A percentile compares a stretch with the other conserved stretches of the same genome.
These are phyloP conservation scores for Gastrophryne carolinensis DNA, from an alignment of 2,797 vertebrate genomes.

Conservation along the genomic window DNA sequence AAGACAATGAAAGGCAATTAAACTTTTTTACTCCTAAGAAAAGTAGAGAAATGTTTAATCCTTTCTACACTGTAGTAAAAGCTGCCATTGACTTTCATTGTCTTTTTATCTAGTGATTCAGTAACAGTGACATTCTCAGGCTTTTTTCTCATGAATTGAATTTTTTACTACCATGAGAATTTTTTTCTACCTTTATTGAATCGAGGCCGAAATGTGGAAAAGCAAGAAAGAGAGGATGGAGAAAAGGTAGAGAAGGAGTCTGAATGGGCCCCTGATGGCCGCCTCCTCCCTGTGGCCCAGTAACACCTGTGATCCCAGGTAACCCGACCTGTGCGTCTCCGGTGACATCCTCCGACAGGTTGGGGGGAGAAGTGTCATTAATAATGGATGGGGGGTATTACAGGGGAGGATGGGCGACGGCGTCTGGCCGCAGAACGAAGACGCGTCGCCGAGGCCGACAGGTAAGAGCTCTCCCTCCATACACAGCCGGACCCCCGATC, in stretches of 20 bases:
- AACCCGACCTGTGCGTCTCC: constrained; percentile 5
- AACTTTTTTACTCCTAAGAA: no score
- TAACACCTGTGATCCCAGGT: neutral
- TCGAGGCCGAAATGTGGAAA: no score
- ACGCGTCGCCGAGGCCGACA: neutral
- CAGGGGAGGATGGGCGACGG: neutral
- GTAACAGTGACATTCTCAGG: no score
- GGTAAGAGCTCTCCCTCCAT: neutral
- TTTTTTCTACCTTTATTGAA: no score
- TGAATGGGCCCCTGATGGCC: neutral
- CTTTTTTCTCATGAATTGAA: no score
- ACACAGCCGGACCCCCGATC: no score
- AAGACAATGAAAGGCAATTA: no score
- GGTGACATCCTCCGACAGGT: neutral
- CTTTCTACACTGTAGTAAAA: no score
- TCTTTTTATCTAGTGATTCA: no score
- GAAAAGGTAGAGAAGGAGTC: neutral
- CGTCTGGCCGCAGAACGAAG: neutral
- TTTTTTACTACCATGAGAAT: no score
- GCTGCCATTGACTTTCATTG: no score
- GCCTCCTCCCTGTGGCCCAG: neutral
- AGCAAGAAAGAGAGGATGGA: neutral
- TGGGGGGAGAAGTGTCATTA: neutral
- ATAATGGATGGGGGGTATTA: constrained; percentile 10
- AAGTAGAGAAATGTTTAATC: no score